Conservation (phyloP, 1,140 invertebrate species). For the Xylocopa sonorina region DNA sequence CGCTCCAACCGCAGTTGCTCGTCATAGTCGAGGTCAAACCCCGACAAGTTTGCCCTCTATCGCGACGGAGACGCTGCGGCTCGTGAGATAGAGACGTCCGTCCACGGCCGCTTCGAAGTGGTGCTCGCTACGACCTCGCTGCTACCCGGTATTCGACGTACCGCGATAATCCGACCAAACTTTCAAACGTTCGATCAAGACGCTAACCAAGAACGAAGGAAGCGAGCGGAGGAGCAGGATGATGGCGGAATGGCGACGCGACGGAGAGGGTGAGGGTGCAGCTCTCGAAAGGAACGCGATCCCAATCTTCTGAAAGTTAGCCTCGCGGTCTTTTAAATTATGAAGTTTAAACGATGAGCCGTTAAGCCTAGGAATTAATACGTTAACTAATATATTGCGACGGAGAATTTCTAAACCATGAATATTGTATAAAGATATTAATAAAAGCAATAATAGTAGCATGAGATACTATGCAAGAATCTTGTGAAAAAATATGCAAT, state of each 20-base stretch:
- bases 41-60: constrained; percentile 37
- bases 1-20: neutral
- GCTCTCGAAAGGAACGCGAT: neutral
- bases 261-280: constrained; percentile 3
- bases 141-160: constrained; percentile 43
- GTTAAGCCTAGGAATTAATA: neutral
- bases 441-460: no score
- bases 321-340: constrained; percentile 42
- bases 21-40: constrained; percentile 23
- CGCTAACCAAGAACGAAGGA: neutral
- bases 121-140: constrained; percentile 13
- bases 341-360: no score
- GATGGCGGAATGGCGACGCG: neutral
- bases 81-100: constrained; percentile 50
- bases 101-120: constrained; percentile 47
- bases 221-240: neutral
- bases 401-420: no score
- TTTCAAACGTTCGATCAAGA: constrained; percentile 59
- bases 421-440: no score
- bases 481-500: neutral
- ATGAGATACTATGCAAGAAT: neutral
- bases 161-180: constrained; percentile 62
- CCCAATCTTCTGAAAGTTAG: constrained; percentile 44
- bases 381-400: no score
- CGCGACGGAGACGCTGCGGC: constrained; percentile 30